Base-by-base conservation (phyloP, 2,888 invertebrate species). In the Erebia epiphron region DNA sequence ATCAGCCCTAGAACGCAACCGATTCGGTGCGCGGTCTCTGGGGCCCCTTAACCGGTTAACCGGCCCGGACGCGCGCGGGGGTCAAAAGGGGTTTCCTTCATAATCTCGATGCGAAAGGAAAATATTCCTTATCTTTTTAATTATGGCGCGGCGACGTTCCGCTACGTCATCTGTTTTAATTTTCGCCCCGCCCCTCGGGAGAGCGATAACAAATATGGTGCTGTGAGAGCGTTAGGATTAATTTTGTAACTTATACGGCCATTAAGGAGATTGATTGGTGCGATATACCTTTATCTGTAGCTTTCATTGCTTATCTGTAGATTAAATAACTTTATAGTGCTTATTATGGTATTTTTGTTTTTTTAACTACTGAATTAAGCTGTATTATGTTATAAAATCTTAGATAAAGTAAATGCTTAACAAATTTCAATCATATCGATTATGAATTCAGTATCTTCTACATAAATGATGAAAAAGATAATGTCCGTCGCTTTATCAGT, bases 71-170 rank as follows among this genome's bases (percentile, higher is more conserved):
- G 75, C 76, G 71, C 71, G 79, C 79, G 75, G 77, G 79, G 79
- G 77, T 77, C 79, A 80, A 84, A 88, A 89, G 88, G 89, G 91
- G 90, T 89, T 89, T 86, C 84, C 84, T 83, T 86, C 83, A 82
- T 82, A 82, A 80, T 79, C 78, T 79, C 79, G 76, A 77, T 75
- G 76, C 77, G 79, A 80, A 85, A 88, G 85, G 89, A 91, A 91
- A 90, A 90, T 91, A 89, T 90, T 91, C 88, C 92, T 92, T 93
- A 93, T 93, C 92, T 92, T 92, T 93, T 93, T 92, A 93, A 93
- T 93, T 92, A 93, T 90, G 86, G 86, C 79, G 73, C 85, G 81
- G 87, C 83, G 83, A 82, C 83, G 84, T 88, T 89, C 84, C 86
- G 88, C 83, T 83, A 84, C 88, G 90, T 92, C 92, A 89, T 91